Percentiles rank a stretch among this genome's conserved stretches.
phyloP scores from a whole-genome alignment of 2,113 vertebrate genomes.

The Macheiramphus alcinus region DNA sequence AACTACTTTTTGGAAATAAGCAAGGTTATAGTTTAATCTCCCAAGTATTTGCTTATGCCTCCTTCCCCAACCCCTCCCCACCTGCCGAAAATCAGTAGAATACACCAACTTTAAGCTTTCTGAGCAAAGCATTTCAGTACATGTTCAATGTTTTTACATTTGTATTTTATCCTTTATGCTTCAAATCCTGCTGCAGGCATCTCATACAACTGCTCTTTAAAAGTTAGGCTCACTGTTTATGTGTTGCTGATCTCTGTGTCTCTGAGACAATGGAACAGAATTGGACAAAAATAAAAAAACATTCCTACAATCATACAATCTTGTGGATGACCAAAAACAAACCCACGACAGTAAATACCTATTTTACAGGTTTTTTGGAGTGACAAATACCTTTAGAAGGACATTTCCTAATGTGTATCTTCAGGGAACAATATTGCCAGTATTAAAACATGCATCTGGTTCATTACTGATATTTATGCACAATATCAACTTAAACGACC shows the following conservation, averaged over 20 bases:
- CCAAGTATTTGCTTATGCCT: background rate
- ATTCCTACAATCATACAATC: background rate
- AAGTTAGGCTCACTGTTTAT: background rate
- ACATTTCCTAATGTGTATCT: background rate
- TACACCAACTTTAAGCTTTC: background rate
- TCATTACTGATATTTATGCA: background rate
- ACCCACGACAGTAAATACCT: background rate
- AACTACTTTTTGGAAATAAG: background rate
- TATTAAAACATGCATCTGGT: background rate
- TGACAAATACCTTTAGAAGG: background rate
- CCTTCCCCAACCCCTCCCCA: fast-evolving
- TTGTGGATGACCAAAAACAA: background rate
- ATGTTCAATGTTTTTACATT: background rate
- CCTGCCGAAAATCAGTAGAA: fast-evolving
- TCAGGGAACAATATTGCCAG: background rate
- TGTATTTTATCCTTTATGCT: background rate
- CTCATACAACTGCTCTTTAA: background rate
- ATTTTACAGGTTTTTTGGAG: background rate
- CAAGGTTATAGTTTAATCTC: background rate
- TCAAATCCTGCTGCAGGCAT: background rate
- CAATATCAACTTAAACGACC: background rate
- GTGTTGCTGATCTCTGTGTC: background rate
- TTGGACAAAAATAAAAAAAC: background rate
- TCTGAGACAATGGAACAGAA: background rate
- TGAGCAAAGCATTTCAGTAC: background rate